Conservation (phyloP, 2,113 vertebrate species). For the Albula glossodonta region DNA sequence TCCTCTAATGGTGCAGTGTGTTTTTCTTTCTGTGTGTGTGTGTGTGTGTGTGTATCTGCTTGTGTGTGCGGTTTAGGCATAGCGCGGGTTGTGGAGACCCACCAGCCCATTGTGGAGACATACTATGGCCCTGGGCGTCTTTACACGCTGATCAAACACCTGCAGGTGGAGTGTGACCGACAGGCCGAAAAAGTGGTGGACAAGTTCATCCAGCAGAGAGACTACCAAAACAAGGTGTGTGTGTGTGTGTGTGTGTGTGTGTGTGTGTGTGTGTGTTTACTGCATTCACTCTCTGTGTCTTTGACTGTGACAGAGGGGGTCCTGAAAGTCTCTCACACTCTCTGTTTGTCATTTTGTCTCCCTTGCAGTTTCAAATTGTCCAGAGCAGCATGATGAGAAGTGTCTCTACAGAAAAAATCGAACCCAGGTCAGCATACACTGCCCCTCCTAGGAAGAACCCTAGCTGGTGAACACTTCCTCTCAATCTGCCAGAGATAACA, state of each 20-base stretch:
- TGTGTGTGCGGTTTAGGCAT: slow-evolving; percentile 74
- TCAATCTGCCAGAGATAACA: neutral
- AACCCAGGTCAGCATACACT: slow-evolving; percentile 79
- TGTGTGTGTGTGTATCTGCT: neutral
- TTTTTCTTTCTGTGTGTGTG: neutral
- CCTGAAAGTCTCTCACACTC: too few relatives aligned
- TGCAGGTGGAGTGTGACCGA: slow-evolving; percentile 90
- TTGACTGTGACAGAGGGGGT: neutral
- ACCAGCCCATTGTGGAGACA: slow-evolving; percentile 95
- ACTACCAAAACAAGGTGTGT: slow-evolving; percentile 87
- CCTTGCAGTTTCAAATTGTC: slow-evolving; percentile 88
- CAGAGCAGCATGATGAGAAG: slow-evolving; percentile 93
- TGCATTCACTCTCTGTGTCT: neutral
- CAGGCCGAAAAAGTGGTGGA: slow-evolving; percentile 94
- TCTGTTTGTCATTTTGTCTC: neutral
- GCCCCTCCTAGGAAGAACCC: too few relatives aligned
- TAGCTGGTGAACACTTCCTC: neutral
- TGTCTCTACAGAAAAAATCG: slow-evolving; percentile 81
- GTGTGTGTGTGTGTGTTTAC: neutral
- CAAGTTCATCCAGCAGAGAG: slow-evolving; percentile 89
- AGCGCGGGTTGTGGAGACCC: slow-evolving; percentile 92
- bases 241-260: neutral
- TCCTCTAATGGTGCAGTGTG: too few relatives aligned
- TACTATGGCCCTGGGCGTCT: slow-evolving; percentile 94
- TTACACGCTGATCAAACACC: slow-evolving; percentile 87